Evolutionary conservation across 2,113 vertebrate genomes (phyloP), one percentile per base, ranked within the genome.

Genomic region (Ammodramus savannarum): DNA sequence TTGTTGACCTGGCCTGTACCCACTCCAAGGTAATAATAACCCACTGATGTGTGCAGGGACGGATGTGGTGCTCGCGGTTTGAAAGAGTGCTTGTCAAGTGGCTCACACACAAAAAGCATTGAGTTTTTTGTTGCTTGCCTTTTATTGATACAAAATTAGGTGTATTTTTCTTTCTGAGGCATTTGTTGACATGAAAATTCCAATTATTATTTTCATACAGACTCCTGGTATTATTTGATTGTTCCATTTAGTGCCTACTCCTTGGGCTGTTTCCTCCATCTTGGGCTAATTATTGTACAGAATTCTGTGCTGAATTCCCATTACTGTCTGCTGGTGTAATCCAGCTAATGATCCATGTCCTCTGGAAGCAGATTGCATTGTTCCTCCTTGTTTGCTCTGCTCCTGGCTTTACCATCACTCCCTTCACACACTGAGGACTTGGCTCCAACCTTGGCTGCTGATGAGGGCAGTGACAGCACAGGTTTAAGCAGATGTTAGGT

Each of bases 331-430:
- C 77, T 93, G 51, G 34, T 85, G 61, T 95, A 92, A 95, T 94
- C 78, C 92, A 69, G 93, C 79, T 96, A 97, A 97, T 73, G 85
- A 96, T 96, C 91, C 85, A 63, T 67, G 68, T 82, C 83, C 48
- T 81, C 73, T 94, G 78, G 69, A 95, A 96, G 57, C n/a, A 91
- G 77, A 92, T 32, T 91, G 74, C 65, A 51, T 94, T 95, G 93
- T 92, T 96, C 57, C 51, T 95, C 58, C 79, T 93, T 94, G 79
- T 93, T 96, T 93, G 51, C 34, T 91, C 63, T 58, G 13, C 75
- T 91, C 85, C 80, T 91, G 58, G 74, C 59, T 87, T 87, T 52
- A 85, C 46, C 74, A 71, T 71, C 31, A 5, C 67, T 74, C 0
- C 0, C 51, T 89, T 75, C 39, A 11, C 20, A 80, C 41, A 55